phyloP scores from a whole-genome alignment of 2,797 vertebrate genomes.

The Eulemur albifrons region DNA sequence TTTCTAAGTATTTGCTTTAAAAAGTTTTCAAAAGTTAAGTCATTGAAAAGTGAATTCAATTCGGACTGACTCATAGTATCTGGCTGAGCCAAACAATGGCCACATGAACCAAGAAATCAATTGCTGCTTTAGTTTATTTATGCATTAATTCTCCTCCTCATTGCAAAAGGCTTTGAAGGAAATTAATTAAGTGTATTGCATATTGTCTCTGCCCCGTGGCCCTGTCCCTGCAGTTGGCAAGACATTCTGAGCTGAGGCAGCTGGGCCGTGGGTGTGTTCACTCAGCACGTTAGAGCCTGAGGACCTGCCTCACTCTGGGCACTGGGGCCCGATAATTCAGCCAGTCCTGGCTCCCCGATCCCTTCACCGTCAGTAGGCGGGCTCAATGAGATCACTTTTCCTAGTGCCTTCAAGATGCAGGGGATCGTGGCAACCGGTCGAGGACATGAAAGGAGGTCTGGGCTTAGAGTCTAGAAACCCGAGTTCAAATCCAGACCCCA shows the following conservation, averaged over 20 bases:
- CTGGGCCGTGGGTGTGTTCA: not conserved
- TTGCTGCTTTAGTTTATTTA: not conserved
- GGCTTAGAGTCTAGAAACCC: not conserved
- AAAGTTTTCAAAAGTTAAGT: not conserved
- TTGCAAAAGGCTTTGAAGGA: not conserved
- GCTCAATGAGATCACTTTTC: not conserved
- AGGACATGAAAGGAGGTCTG: not conserved
- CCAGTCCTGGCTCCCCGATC: not conserved
- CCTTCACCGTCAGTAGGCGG: not conserved
- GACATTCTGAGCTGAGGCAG: not conserved
- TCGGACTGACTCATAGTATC: not conserved
- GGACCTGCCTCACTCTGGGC: not conserved
- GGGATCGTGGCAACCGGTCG: not conserved
- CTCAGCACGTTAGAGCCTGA: fast-evolving
- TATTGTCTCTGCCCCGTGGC: not conserved
- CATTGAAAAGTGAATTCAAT: not conserved
- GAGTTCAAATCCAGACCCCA: not conserved
- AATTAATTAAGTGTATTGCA: not conserved
- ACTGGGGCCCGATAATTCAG: not conserved
- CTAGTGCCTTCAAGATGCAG: not conserved
- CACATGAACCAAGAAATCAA: not conserved
- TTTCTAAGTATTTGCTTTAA: not conserved
- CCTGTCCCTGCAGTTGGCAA: not conserved
- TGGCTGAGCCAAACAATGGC: not conserved
- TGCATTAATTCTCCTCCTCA: not conserved